Evolutionary conservation across 2,797 vertebrate species (phyloP), one percentile per base, ranked within the genome.

Genomic region (Malacoraja senta): DNA sequence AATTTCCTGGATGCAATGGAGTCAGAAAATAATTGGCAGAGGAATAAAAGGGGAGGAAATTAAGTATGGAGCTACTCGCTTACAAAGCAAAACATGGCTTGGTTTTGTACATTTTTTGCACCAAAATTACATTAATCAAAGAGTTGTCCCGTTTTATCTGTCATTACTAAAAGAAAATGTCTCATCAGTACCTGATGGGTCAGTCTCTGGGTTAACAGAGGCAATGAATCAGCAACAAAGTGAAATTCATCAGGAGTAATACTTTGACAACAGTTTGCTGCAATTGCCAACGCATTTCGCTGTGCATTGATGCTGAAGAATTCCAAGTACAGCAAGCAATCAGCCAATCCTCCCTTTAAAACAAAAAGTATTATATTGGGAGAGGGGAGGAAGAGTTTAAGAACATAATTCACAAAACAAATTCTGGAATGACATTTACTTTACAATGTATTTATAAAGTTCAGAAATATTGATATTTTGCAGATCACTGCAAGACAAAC

Each of bases 251-350:
- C 99, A 93, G 98, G 98, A 58, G 98, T 99, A 95, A 99, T 99
- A 95, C 98, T 99, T 97, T 99, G 99, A 95, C 99, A 99, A 97
- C 99, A 99, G 96, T 99, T 99, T 94, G 99, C 99, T 94, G 99
- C 98, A 65, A 99, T 99, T 95, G 99, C 99, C 95, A 99, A 95
- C 9, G 99, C 99, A 88, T 99, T 99, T 96, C 99, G 98, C 97
- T 99, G 99, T 95, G 99, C 99, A 94, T 99, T 99, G 96, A 99
- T 99, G 96, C 99, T 99, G 96, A 99, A 99, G 97, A 99, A 99
- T 95, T 99, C 99, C 94, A 99, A 96, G 96, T 99, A 99, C 65
- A 99, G 96, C 95, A 99, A 97, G 95, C 99, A 99, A 96, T 98
- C 98, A 71, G 99, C 99, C 93, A 99, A 96, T 93, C 99, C 99